Evolutionary conservation across 2,113 vertebrate genomes (phyloP), one percentile per base, ranked within the genome.

Genomic region (Neotoma lepida): DNA sequence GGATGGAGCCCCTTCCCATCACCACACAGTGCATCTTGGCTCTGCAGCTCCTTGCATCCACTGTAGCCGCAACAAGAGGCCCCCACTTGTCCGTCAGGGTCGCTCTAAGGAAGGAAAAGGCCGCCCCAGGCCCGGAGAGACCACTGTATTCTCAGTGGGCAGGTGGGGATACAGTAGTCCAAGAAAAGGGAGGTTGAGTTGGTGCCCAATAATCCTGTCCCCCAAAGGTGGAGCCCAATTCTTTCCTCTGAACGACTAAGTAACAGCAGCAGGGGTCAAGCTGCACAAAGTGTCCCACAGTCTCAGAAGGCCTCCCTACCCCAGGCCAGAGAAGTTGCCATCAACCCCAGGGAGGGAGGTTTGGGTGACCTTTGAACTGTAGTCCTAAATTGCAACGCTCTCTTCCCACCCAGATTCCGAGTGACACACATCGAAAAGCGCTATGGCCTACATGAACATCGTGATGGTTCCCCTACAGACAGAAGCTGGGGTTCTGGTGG

Each of bases 111-210:
- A 99, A 4, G 97, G 98, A 39, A 99, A 98, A 35, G 93, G 97
- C 96, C 99, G 98, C 91, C 98, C 98, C 22, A 98, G 99, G 0
- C 98, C 99, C 0, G 98, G 99, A 85, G 99, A 99, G 94, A 99
- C 99, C 97, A 99, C 99, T 0, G 99, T 99, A 74, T 99, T 99
- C 97, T 99, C 99, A 95, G 99, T 99, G 95, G 99, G 99, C 98
- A 99, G 99, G 99, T 93, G 1, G 64, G 97, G n/a, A 90, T 0
- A 89, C 18, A 58, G n/a, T 41, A 30, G 24, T 61, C 76, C 58
- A 84, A 56, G 66, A 46, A 81, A 89, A 95, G 13, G 51, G 82
- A 61, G 35, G 39, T 46, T 88, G 77, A 96, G 51, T 33, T 94
- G 51, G 85, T 77, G 63, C 14, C 14, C 63, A 80, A 5, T 64